phyloP scores from a whole-genome alignment of 1,140 invertebrate species.

The Micrasema longulum region DNA sequence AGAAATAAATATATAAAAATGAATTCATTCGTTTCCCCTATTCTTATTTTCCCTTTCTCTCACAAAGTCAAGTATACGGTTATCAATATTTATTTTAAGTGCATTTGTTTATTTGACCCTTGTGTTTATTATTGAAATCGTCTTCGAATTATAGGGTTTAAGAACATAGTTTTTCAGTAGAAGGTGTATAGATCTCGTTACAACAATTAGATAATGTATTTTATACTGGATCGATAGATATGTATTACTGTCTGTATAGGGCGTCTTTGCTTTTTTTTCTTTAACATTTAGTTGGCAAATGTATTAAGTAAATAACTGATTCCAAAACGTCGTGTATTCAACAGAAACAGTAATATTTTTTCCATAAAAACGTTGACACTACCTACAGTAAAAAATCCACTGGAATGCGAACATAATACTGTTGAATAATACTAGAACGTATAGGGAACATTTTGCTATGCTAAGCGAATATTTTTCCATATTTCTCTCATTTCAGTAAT shows the following conservation, averaged over 20 bases:
- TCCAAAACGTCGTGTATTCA: too few relatives aligned
- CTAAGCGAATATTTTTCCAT: constrained; percentile 32
- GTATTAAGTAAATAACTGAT: not conserved
- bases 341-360: too few relatives aligned
- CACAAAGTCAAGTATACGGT: not conserved
- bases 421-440: constrained; percentile 19
- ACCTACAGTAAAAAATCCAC: too few relatives aligned
- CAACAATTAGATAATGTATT: constrained; percentile 29
- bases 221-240: constrained; percentile 25
- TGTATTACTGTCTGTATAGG: not conserved
- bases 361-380: too few relatives aligned
- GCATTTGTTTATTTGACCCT: too few relatives aligned
- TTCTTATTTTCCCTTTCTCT: too few relatives aligned
- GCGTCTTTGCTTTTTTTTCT: not conserved
- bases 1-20: too few relatives aligned
- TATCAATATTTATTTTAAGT: not conserved
- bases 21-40: too few relatives aligned
- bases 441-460: constrained; percentile 20
- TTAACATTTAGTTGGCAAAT: constrained; percentile 3
- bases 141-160: constrained; percentile 7
- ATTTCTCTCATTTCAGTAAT: constrained; percentile 13
- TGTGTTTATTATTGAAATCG: too few relatives aligned
- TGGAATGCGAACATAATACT: not conserved
- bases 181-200: constrained; percentile 21
- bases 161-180: constrained; percentile 21